These are phyloP conservation scores for Apeltes quadracus DNA, from an alignment of 2,113 vertebrate species.

Conservation along the genomic window DNA sequence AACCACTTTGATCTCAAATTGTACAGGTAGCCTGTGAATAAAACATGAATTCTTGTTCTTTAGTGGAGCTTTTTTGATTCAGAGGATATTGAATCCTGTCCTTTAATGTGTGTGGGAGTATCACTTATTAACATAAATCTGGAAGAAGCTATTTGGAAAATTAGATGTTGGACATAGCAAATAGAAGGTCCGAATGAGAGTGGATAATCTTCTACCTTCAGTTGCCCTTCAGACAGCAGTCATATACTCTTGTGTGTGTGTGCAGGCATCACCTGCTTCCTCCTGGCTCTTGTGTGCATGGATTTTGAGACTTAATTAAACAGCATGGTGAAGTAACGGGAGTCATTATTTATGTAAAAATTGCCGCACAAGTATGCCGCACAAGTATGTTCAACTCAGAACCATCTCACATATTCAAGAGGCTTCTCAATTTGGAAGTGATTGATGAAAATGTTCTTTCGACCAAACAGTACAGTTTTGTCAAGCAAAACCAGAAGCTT, in stretches of 20 bases:
- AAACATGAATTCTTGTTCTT: slow-evolving; percentile 47
- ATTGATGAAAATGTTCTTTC: not conserved
- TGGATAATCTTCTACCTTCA: not conserved
- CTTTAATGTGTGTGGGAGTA: not conserved
- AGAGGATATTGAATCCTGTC: not conserved
- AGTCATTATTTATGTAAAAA: not conserved
- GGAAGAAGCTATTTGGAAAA: not conserved
- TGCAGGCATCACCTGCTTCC: not conserved
- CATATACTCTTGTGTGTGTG: not conserved
- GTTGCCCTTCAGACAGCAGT: not conserved
- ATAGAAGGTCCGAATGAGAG: not conserved
- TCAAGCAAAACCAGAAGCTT: not conserved
- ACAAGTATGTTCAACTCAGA: no score
- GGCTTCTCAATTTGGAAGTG: not conserved
- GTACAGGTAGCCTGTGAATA: slow-evolving; percentile 36
- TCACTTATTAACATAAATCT: not conserved
- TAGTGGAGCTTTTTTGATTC: slow-evolving; percentile 10
- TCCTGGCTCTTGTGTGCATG: not conserved
- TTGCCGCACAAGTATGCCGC: no score
- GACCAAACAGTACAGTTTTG: not conserved
- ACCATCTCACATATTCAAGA: no score
- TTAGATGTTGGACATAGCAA: not conserved
- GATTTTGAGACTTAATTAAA: not conserved
- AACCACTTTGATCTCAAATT: slow-evolving; percentile 50
- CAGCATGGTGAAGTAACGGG: not conserved